Percentiles rank a stretch among this genome's conserved stretches.
phyloP scores from a whole-genome alignment of 2,113 vertebrate genomes.

The Coreoperca whiteheadi region DNA sequence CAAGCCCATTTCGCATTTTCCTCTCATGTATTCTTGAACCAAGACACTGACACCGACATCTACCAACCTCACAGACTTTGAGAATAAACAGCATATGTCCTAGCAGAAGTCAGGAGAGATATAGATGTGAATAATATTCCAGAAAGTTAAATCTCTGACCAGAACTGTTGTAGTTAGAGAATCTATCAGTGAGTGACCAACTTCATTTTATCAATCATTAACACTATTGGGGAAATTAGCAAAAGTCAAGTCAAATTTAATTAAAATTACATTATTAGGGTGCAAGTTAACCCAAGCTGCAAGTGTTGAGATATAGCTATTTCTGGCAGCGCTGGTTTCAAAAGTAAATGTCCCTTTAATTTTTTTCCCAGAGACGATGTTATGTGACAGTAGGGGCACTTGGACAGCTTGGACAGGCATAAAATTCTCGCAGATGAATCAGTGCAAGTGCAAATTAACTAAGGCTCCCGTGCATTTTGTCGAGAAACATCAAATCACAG shows the following conservation, averaged over 20 bases:
- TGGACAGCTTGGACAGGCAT: no score
- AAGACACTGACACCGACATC: not conserved
- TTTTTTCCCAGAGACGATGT: no score
- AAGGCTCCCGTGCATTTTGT: no score
- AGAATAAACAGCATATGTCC: not conserved
- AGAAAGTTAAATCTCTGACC: not conserved
- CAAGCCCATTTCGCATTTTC: not conserved
- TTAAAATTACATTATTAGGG: not conserved
- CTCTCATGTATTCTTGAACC: not conserved
- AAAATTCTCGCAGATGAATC: not conserved
- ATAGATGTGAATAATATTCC: not conserved
- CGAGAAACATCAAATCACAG: no score
- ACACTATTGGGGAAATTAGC: not conserved
- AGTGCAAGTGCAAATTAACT: not conserved
- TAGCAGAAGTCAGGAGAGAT: not conserved
- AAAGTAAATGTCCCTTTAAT: no score
- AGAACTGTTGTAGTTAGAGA: not conserved
- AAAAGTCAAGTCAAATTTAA: not conserved
- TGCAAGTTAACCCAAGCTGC: not conserved
- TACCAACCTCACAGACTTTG: not conserved
- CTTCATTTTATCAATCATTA: not conserved
- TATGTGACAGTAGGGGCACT: not conserved
- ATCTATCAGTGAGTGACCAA: not conserved
- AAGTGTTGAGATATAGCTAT: not conserved
- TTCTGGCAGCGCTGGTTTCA: no score